Evolutionary conservation across 2,113 vertebrate genomes (phyloP), one percentile per base, ranked within the genome.

Genomic region (Cebidichthys violaceus): DNA sequence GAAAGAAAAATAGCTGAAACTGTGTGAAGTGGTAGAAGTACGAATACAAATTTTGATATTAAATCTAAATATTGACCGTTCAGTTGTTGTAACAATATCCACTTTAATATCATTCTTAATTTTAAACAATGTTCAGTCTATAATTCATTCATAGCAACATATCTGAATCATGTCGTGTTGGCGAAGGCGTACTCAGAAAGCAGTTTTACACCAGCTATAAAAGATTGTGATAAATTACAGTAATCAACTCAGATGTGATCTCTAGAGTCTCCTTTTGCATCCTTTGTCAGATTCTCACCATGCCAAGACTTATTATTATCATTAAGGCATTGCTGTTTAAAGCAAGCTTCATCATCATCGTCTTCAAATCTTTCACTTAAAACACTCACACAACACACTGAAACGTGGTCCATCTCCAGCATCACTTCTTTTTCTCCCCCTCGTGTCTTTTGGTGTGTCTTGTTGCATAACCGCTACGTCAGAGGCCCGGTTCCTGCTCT

Each of bases 381-480:
- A 18, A 57, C 72, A 31, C 24, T 24, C 54, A 29, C 24, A 50
- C 24, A 54, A 18, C 14, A 59, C 29, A 55, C 24, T 55, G 62
- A 74, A 43, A 76, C 41, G 35, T 41, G 5, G 39, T 69, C 33
- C 17, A 29, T 73, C 45, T 71, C 20, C 20, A 66, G 39, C 31
- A 18, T 88, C 45, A 68, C 50, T 65, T 61, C 15, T 41, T 0
- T 45, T 70, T 65, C 33, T 62, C 31, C 35, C 14, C 69, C 61
- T 64, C 9, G 13, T 73, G 65, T 70, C 45, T 75, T 62, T 45
- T 13, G 35, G 5, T 41, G 62, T 2, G 45, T 54, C 24, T n/a
- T 41, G 33, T 81, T 90, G 71, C 22, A 20, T 85, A 85, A 85
- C 24, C 10, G 20, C 41, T 22, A 31, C 61, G 43, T 90, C 79